Base-by-base conservation (phyloP, 2,113 vertebrate genomes). In the Istiophorus platypterus region DNA sequence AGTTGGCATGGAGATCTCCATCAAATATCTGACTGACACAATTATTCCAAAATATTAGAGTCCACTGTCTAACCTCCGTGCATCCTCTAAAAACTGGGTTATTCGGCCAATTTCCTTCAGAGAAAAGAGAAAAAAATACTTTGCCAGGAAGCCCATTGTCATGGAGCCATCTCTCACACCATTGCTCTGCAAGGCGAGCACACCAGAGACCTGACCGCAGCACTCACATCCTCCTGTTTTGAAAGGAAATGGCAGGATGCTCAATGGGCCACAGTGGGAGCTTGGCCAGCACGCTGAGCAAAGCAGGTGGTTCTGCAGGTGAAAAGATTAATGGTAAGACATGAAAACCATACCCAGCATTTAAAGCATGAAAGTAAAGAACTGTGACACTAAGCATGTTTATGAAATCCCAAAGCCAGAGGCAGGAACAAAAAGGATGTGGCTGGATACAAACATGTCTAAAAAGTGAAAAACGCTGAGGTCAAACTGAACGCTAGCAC, bases 161-260 rank as follows among this genome's bases (percentile, higher is more conserved):
- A 85, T 7, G 18, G 72, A 77, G 87, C 42, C 70, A 72, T 76
- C 86, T 70, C 85, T 80, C 63, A 81, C 76, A 62, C 78, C 47
- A 17, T 47, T 34, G 56, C 68, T 58, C 56, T 78, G 66, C 73
- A 34, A 34, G 47, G 75, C 31, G 24, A 84, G 69, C 81, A 65
- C 88, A 82, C 70, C 17, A 1, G 86, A 78, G 88, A 84, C 75
- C 76, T 49, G 85, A 83, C 81, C 63, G 15, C 69, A 85, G 81
- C 54, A 78, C 68, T 85, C 72, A 81, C 82, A 87, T 81, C 78
- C 87, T 90, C 78, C 64, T 89, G 85, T 88, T 90, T 72, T 87
- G 70, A 90, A 90, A 93, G 86, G 88, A 92, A 91, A 78, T 75
- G 62, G 75, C 73, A 85, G 78, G 86, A 87, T 26, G 9, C 62